Percentiles rank a stretch among this genome's conserved stretches.
Conservation (phyloP, 1,140 invertebrate genomes). For the Propsilocerus akamusi region DNA sequence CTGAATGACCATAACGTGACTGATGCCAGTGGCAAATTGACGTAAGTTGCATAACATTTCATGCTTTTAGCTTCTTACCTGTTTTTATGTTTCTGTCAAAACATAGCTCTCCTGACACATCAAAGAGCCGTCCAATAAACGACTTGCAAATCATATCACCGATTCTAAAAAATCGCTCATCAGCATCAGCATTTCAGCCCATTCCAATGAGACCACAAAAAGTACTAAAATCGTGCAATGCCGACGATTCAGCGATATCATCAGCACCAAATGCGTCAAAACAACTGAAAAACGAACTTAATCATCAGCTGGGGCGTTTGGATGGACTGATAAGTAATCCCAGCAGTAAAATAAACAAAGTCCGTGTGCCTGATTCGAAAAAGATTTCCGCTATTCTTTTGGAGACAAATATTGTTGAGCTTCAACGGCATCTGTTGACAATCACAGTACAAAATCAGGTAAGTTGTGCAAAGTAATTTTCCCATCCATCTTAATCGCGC, state of each 20-base stretch:
- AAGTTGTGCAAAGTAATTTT: too few species aligned
- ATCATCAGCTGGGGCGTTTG: constrained; percentile 25
- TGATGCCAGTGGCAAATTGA: not conserved
- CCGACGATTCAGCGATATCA: constrained; percentile 8
- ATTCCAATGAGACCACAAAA: not conserved
- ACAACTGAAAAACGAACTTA: constrained; percentile 9
- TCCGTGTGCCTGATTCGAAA: constrained; percentile 35
- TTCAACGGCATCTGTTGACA: constrained; percentile 64
- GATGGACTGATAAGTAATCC: constrained; percentile 32
- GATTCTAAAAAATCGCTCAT: constrained; percentile 14
- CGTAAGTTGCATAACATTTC: too few species aligned
- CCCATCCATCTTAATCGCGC: too few species aligned
- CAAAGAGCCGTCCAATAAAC: constrained; percentile 7
- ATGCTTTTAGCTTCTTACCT: too few species aligned
- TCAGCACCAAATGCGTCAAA: constrained; percentile 16
- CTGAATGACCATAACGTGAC: constrained; percentile 26
- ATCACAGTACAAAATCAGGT: constrained; percentile 74
- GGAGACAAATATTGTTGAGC: constrained; percentile 58
- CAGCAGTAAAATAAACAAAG: constrained; percentile 26
- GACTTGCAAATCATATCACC: constrained; percentile 17
- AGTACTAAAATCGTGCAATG: constrained; percentile 2
- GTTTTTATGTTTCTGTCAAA: not conserved
- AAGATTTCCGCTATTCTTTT: constrained; percentile 65
- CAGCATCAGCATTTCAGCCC: constrained; percentile 3
- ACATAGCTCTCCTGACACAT: not conserved